Conservation (phyloP, 2,888 invertebrate species). For the Nymphalis polychloros region DNA sequence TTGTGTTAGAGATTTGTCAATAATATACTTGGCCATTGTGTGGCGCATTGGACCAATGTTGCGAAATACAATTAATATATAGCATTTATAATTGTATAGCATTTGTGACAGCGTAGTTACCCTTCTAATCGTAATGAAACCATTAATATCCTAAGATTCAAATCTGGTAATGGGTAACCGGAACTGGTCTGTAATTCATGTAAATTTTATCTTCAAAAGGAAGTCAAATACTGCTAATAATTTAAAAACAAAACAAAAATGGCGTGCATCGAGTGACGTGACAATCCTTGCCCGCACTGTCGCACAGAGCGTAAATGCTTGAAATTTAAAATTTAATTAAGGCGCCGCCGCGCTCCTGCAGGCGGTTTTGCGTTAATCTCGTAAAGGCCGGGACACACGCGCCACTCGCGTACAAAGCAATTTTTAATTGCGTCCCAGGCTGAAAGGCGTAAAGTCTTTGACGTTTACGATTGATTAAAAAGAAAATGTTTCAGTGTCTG, state of each 20-base stretch:
- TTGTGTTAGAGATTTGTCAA: no score
- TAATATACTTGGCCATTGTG: no score
- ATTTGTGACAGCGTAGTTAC: no score
- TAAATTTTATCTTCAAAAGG: no score
- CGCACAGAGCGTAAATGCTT: constrained; percentile 53
- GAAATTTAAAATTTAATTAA: constrained; percentile 74
- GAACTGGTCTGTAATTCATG: no score
- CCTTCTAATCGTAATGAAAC: no score
- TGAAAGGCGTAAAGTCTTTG: constrained; percentile 63
- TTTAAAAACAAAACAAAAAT: constrained; percentile 30
- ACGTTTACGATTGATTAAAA: constrained; percentile 50
- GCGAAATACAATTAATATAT: no score
- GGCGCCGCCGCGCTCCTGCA: constrained; percentile 48
- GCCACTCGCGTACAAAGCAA: constrained; percentile 64
- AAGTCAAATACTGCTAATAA: not conserved
- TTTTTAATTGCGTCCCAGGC: constrained; percentile 69
- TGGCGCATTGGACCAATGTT: no score
- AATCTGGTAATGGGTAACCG: no score
- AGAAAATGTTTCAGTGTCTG: constrained; percentile 24
- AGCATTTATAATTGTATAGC: no score
- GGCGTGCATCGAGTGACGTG: constrained; percentile 33
- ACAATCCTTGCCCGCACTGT: constrained; percentile 51
- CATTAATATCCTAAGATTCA: no score
- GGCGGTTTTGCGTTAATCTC: constrained; percentile 66
- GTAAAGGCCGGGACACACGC: constrained; percentile 63